phyloP scores from a whole-genome alignment of 2,888 invertebrate genomes.

The Drosophila yooni region DNA sequence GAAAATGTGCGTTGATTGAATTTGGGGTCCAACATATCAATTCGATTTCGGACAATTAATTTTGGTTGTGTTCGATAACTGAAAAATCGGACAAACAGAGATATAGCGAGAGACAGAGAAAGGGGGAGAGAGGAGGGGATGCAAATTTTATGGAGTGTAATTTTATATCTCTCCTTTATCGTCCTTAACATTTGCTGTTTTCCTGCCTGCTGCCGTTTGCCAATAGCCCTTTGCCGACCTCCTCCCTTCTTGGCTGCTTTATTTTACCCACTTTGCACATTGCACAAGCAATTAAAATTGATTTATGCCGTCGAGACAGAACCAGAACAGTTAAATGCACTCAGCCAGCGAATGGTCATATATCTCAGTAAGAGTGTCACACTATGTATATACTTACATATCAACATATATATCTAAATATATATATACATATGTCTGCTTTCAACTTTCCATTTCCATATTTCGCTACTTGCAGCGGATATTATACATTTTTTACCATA shows the following conservation, averaged over 20 bases:
- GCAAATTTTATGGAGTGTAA: constrained; percentile 26
- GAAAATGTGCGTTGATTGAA: constrained; percentile 72
- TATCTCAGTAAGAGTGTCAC: constrained; percentile 46
- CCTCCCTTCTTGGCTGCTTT: constrained; percentile 40
- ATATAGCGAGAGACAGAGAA: not conserved
- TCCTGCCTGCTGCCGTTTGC: constrained; percentile 10
- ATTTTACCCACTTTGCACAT: constrained; percentile 69
- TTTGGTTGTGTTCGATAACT: constrained; percentile 45
- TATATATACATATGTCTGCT: not conserved
- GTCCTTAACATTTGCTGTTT: constrained; percentile 1
- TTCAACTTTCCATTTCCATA: constrained; percentile 45
- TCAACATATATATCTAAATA: not conserved
- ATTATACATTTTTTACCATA: not conserved
- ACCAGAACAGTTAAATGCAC: constrained; percentile 75
- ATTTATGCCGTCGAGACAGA: constrained; percentile 77
- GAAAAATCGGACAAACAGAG: not conserved
- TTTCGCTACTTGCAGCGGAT: not conserved
- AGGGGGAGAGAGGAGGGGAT: not conserved
- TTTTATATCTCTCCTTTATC: constrained; percentile 15
- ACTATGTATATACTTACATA: not conserved
- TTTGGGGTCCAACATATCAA: constrained; percentile 38
- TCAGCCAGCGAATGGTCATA: constrained; percentile 52
- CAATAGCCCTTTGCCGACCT: not conserved
- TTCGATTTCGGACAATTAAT: constrained; percentile 69
- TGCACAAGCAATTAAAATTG: constrained; percentile 77